A percentile compares a stretch with the other conserved stretches of the same genome.
These are phyloP conservation scores for Hormaphis cornu DNA, from an alignment of 1,140 invertebrate genomes.

Conservation along the genomic window DNA sequence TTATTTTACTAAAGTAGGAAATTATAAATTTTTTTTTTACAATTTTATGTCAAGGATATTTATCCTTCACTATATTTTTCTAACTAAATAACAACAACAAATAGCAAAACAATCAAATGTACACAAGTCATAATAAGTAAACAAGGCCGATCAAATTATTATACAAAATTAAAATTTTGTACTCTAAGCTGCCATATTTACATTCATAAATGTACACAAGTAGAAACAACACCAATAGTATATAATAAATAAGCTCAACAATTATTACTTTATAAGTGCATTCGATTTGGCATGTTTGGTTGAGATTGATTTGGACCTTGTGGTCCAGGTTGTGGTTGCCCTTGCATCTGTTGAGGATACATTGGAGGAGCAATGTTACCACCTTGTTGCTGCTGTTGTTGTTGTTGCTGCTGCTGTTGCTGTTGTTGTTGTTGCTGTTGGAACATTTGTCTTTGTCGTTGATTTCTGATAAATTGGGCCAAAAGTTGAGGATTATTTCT, in stretches of 20 bases:
- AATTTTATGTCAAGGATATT: conserved; percentile 1
- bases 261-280: conserved; percentile 9
- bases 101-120: conserved; percentile 30
- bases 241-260: conserved; percentile 12
- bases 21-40: conserved; percentile 30
- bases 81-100: conserved; percentile 30
- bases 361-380: conserved; percentile 42
- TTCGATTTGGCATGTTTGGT: conserved; percentile 26
- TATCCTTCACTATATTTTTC: conserved; percentile 25
- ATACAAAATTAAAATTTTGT: conserved; percentile 32
- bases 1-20: conserved; percentile 33
- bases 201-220: conserved; percentile 26
- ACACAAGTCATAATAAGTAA: conserved; percentile 27
- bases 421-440: conserved; percentile 38
- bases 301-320: conserved; percentile 41
- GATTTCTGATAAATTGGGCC: conserved; percentile 90
- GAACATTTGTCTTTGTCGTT: conserved; percentile 20
- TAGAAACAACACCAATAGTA: conserved; percentile 14
- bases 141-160: conserved; percentile 21
- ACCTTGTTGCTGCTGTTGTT: conserved; percentile 44
- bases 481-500: conserved; percentile 91
- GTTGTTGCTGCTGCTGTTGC: conserved; percentile 45
- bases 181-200: conserved; percentile 32
- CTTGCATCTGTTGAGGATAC: conserved; percentile 41
- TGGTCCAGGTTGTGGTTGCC: conserved; percentile 41